Percentiles rank a stretch among this genome's conserved stretches.
Evolutionary conservation across 1,140 invertebrate genomes (phyloP).

Genomic region (Stenopsyche tienmushanensis): DNA sequence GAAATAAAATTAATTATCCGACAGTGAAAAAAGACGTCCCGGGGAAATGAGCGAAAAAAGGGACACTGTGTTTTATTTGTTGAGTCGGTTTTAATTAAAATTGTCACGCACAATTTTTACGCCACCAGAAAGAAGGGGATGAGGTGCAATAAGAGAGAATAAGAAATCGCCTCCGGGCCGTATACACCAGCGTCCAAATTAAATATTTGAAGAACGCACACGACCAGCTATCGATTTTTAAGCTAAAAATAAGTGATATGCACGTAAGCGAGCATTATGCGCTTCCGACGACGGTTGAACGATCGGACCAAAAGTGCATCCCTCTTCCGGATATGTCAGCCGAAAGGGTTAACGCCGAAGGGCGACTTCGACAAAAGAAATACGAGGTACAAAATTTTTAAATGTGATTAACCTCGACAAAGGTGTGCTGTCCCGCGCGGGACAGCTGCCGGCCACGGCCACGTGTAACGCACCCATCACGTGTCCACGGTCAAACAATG

Average conservation of each 20-base stretch:
- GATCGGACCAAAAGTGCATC: not conserved
- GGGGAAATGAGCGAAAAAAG: constrained; percentile 28
- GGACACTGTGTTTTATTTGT: constrained; percentile 32
- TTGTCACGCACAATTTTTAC: constrained; percentile 37
- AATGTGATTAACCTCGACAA: not conserved
- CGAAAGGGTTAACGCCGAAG: not conserved
- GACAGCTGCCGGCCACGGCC: constrained; percentile 16
- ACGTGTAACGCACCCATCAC: no score
- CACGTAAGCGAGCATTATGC: no score
- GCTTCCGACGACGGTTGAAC: not conserved
- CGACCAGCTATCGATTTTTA: not conserved
- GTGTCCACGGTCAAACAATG: constrained; percentile 17
- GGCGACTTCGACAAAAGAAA: constrained; percentile 18
- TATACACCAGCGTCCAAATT: not conserved
- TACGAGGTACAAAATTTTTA: constrained; percentile 7
- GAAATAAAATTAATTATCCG: constrained; percentile 39
- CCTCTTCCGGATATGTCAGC: no score
- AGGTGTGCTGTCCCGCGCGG: no score
- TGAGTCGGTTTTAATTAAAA: constrained; percentile 38
- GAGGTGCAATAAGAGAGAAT: constrained; percentile 17
- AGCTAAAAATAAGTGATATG: not conserved
- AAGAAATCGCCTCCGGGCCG: constrained; percentile 4
- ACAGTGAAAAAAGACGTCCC: constrained; percentile 25
- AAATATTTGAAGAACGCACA: no score
- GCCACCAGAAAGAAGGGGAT: not conserved